Evolutionary conservation across 2,113 vertebrate genomes (phyloP).

Genomic region (Hydrochoerus hydrochaeris): DNA sequence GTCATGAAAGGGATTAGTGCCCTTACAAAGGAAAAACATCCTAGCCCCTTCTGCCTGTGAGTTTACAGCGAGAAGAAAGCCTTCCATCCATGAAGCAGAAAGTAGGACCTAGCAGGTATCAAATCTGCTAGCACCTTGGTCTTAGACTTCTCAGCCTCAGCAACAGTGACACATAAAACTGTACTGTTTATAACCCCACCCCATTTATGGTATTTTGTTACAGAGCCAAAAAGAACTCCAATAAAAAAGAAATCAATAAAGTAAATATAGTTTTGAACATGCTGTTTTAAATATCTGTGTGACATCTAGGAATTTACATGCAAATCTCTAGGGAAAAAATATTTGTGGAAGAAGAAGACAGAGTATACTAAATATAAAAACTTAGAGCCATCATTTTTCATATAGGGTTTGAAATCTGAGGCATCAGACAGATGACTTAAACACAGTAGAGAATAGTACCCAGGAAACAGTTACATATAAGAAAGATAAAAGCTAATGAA

Average conservation of each 20-base stretch:
- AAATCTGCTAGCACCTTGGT: neutral
- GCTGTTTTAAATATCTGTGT: constrained; percentile 9
- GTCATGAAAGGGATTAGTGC: neutral
- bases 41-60: neutral
- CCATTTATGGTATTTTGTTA: neutral
- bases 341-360: neutral
- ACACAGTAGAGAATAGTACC: neutral
- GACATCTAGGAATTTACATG: neutral
- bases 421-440: neutral
- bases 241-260: neutral
- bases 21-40: neutral
- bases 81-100: neutral
- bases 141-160: neutral
- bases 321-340: neutral
- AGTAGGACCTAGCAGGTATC: neutral
- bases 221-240: neutral
- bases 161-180: neutral
- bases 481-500: neutral
- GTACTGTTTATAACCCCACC: neutral
- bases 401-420: neutral
- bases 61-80: neutral
- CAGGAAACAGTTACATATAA: neutral
- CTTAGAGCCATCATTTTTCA: constrained; percentile 9
- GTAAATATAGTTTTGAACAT: neutral
- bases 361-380: neutral